Evolutionary conservation across 30 jellyfish, hydroid and myxozoan species (phyloP), one percentile per base, ranked within the genome.

Genomic region (Clytia hemisphaerica): DNA sequence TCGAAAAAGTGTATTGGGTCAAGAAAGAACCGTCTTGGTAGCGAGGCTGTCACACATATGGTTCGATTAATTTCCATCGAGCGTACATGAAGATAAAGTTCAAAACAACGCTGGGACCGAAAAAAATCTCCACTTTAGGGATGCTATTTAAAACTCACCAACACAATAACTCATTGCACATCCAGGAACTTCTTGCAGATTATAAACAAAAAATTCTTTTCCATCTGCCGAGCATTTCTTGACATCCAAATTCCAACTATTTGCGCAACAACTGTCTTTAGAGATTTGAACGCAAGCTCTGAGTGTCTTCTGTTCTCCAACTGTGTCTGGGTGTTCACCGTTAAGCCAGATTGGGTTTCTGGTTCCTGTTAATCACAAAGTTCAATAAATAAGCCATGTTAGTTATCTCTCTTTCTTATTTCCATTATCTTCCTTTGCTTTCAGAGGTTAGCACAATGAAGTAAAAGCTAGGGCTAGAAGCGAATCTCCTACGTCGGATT

Each of bases 161-260:
- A 93, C 96, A 72, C 96, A 85, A 21, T 85, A 85, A 10, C 80
- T 45, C 96, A 85, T 85, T 6, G 91, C 83, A 75, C 91, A 71
- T 24, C 74, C 82, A 4, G 93, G 92, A 3, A 51, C 83, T 72
- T 93, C 78, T 53, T 71, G 30, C 3, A 85, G 61, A 18, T 69
- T 62, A 48, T 85, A 84, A 42, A 85, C 64, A 61, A 46, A 78
- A 34, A 49, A 77, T 7, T 55, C 78, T 16, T 78, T 85, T 2
- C 46, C 49, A 45, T 76, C 76, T 14, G 47, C 69, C 5, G 46
- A 76, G 49, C 96, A 85, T 61, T 65, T 77, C 34, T 60, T 78
- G 9, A 85, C 85, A 37, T 45, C 30, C 21, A 85, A 78, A 27
- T 58, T 33, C 91, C 93, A 77, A 21, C 19, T 25, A 10, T 72